Base-by-base conservation (phyloP, 37 sponge, comb jelly and placozoan species). In the Chondrilla cf. caribensis region DNA sequence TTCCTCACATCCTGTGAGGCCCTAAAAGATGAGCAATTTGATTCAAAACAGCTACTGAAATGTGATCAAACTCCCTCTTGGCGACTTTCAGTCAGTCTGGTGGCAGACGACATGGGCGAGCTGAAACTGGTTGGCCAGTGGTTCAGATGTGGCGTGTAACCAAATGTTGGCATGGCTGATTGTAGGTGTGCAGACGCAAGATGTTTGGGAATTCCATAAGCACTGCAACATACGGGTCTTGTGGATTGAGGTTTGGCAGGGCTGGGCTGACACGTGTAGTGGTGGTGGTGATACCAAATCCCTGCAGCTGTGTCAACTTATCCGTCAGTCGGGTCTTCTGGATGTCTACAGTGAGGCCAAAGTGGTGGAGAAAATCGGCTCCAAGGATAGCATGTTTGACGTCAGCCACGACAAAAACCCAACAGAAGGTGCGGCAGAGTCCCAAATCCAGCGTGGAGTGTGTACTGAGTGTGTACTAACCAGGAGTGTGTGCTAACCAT, bases 351-450 rank as follows among this genome's bases (percentile, higher is more conserved):
- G 84, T 29, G 6, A 89, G 66, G 44, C 85, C 87, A 78, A 58
- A 85, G 35, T 89, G 82, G 25, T 28, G 35, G n/a, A 89, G 79
- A 58, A 84, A 91, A 73, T 89, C 87, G 19, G 86, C 89, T 73
- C 92, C 88, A 0, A 92, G 58, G 55, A 92, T 86, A 33, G 92
- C 85, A 8, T 73, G 82, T 62, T 71, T 58, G 7, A 88, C 84
- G 60, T 92, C 92, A 60, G 92, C 92, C 15, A 86, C 72, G 71
- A 88, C 85, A 58, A 88, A 92, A 64, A 88, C 83, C 93, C 89
- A 92, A 15, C 59, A 81, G 32, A 88, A 79, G 28, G 81, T 37
- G 8, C 86, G 86, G 18, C 81, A 58, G 0, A 92, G 84, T 0
- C 86, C 78, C n/a, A n/a, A n/a, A n/a, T n/a, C n/a, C n/a, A n/a